Evolutionary conservation across 2,113 vertebrate genomes (phyloP), one percentile per base, ranked within the genome.

Genomic region (Crocuta crocuta): DNA sequence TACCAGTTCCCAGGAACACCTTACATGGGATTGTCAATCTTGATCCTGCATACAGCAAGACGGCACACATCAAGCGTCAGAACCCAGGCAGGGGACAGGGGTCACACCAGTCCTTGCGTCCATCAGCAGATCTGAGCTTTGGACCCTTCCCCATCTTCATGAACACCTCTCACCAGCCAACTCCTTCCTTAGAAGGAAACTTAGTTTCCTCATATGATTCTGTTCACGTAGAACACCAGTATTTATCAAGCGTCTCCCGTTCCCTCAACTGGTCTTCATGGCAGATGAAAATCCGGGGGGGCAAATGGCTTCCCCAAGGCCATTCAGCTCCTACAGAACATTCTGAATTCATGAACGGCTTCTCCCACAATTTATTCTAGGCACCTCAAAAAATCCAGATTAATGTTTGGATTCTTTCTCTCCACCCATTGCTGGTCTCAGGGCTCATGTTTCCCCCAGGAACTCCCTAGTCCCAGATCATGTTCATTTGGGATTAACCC

Each of bases 21-120:
- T 98, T 99, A 89, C 99, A 99, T 0, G 98, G 98, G 19, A 99
- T 98, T 4, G 94, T 98, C 98, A 99, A 94, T 91, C 94, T 99
- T 28, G 99, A 99, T 23, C 98, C 99, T 99, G 95, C 81, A 63
- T 23, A 89, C n/a, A 61, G 33, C 68, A 97, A 97, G 58, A 95
- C 26, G 21, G 10, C 43, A 68, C 0, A 19, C 92, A 88, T 45
- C 2, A 0, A 12, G 11, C 0, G 0, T 95, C 48, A 94, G 78
- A 53, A 31, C 31, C 48, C 94, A 11, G 24, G 26, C 1, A 4
- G 19, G 1, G 10, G 53, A 53, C 43, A 10, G 19, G 43, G 6
- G 10, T 53, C 61, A 55, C 5, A 1, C n/a, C 70, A 35, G 26
- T 10, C 21, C 43, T 73, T 7, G 4, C 9, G 7, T 1, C 3